Conservation (phyloP, 2,888 invertebrate species). For the Drosophila anomalata region DNA sequence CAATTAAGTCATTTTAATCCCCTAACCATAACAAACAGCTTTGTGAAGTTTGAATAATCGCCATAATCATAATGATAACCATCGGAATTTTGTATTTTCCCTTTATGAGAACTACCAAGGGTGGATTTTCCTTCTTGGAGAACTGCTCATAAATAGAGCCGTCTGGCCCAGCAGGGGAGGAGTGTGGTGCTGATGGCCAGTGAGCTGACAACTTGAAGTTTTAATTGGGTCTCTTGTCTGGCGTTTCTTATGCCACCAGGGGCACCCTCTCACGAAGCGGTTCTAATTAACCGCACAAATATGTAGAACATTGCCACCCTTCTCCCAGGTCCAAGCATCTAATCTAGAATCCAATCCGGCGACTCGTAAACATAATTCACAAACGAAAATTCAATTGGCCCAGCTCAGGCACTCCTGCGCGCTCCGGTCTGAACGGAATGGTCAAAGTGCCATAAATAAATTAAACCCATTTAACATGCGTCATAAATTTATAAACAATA, state of each 20-base stretch:
- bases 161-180: conserved; percentile 61
- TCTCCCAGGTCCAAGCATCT: conserved; percentile 29
- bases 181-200: conserved; percentile 57
- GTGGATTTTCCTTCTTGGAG: conserved; percentile 36
- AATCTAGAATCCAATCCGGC: conserved; percentile 24
- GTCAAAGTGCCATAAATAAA: conserved; percentile 76
- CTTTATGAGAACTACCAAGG: conserved; percentile 23
- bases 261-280: conserved; percentile 41
- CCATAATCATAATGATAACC: conserved; percentile 48
- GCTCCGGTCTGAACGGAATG: conserved; percentile 13
- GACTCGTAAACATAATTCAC: conserved; percentile 63
- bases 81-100: conserved; percentile 38
- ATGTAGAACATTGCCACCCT: conserved; percentile 48
- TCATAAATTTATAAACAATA: conserved; percentile 80
- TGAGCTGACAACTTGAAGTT: conserved; percentile 56
- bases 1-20: conserved; percentile 54
- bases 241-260: neutral
- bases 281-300: conserved; percentile 50
- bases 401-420: conserved; percentile 45
- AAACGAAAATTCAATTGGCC: conserved; percentile 71
- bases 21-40: conserved; percentile 24
- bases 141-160: conserved; percentile 52
- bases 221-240: conserved; percentile 54
- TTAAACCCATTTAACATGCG: conserved; percentile 80
- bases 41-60: conserved; percentile 56